Evolutionary conservation across 1,140 invertebrate genomes (phyloP), one percentile per base, ranked within the genome.

Genomic region (Glossosoma conforme): DNA sequence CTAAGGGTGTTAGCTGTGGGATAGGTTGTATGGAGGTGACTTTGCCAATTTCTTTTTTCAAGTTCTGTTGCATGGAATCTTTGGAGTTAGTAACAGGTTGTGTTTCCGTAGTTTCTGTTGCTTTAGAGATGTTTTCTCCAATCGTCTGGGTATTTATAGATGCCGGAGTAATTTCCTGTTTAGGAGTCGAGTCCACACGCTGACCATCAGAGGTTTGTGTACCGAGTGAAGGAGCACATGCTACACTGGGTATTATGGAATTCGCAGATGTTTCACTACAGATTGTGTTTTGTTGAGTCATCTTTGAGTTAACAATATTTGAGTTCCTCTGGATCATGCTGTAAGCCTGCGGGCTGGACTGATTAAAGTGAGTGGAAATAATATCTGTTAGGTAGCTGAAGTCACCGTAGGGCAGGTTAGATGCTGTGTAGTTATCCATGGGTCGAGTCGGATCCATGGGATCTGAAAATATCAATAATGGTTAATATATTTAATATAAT

Each of bases 381-480:
- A 74, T 73, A 45, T 74, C 72, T 0, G 76, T 78, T n/a, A 78
- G 62, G 59, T 77, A 78, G 0, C 72, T 72, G 60, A 78, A 72
- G 59, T 78, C 76, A 13, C 76, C 76, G 62, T 75, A 78, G 2
- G 75, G 75, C 19, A 78, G 66, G 58, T 77, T 77, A 0, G 74
- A 72, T 13, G 72, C 70, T 59, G 77, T 76, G 62, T 77, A 78
- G 60, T 78, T 77, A 52, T 77, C 68, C 56, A 73, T 70, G 19
- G 70, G 67, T 46, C 68, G 17, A 11, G 38, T 14, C 4, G 37
- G 17, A 13, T 54, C 56, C 14, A 36, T 21, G 14, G 56, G 56
- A 35, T 58, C 56, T 58, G 33, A 41, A 58, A 54, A 28, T n/a
- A 54, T 20, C n/a, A n/a, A n/a, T n/a, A n/a, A n/a, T n/a, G n/a